Evolutionary conservation across 2,888 invertebrate species (phyloP), one percentile per base, ranked within the genome.

Genomic region (Monoplex corrugatus): DNA sequence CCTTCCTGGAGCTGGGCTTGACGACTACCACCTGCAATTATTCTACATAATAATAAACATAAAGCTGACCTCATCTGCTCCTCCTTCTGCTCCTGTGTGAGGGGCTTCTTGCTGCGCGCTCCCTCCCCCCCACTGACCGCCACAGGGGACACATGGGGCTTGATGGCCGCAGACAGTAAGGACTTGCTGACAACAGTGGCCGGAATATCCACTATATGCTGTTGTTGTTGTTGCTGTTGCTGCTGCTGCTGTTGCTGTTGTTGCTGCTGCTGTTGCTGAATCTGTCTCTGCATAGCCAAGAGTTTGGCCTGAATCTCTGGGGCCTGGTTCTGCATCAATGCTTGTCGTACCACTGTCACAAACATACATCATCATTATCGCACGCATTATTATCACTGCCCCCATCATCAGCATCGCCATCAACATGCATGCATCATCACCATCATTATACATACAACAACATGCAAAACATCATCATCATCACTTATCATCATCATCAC

Each of bases 271-370:
- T 93, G 93, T 85, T 93, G 93, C 84, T 93, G 93, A 90, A 95
- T 94, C 92, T 95, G 98, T 86, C 98, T 97, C 96, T 98, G 98
- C 93, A 98, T 97, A 93, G 98, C 98, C 78, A 98, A 96, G 86
- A 99, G 96, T 95, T 98, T 99, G 94, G 98, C 98, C 95, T 98
- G 98, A 92, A 98, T 98, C 96, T 98, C 98, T 0, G 98, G 98
- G 95, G 98, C 98, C 43, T 98, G 97, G 96, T 98, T 98, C 94
- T 98, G 98, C 96, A 98, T 98, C 90, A 99, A 96, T n/a, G 98
- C 98, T 96, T 98, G 98, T 96, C 98, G 98, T 93, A 99, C 98
- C 28, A 98, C 98, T 98, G 97, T 89, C 35, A 72, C 32, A 63
- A 2, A 82, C 35, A 63, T 57, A 43, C n/a, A 63, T n/a, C n/a